Percentiles rank a stretch among this genome's conserved stretches.
phyloP scores from a whole-genome alignment of 2,888 invertebrate species.

The Luperina testacea region DNA sequence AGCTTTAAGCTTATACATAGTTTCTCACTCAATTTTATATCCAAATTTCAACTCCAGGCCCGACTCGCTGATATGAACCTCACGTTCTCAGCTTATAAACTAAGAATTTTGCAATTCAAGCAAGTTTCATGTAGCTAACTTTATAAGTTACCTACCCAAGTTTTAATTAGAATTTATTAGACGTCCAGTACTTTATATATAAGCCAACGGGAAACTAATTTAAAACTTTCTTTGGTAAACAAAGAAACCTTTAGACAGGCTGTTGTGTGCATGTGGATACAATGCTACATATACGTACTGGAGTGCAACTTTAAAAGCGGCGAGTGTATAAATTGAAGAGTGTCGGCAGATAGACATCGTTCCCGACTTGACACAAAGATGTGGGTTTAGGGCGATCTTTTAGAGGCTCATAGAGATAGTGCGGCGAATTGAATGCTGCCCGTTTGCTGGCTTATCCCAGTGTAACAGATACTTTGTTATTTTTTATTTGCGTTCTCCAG shows the following conservation, averaged over 20 bases:
- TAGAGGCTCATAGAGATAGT: slow-evolving; percentile 81
- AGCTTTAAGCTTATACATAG: slow-evolving; percentile 43
- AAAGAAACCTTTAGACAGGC: slow-evolving; percentile 18
- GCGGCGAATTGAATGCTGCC: slow-evolving; percentile 84
- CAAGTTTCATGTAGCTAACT: slow-evolving; percentile 75
- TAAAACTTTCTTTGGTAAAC: slow-evolving; percentile 54
- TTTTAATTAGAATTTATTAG: slow-evolving; percentile 78
- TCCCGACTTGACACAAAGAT: slow-evolving; percentile 73
- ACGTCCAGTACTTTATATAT: slow-evolving; percentile 56
- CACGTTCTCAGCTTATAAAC: slow-evolving; percentile 74
- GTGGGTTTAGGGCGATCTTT: slow-evolving; percentile 79
- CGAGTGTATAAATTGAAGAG: slow-evolving; percentile 65
- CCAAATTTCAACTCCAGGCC: slow-evolving; percentile 69
- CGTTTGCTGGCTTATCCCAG: slow-evolving; percentile 82
- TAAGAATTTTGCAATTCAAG: slow-evolving; percentile 80
- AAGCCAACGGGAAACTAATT: slow-evolving; percentile 62
- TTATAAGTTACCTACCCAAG: slow-evolving; percentile 74
- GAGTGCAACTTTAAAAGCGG: slow-evolving; percentile 34
- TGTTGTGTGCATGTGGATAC: slow-evolving; percentile 6
- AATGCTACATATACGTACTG: neutral
- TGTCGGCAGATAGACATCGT: slow-evolving; percentile 68
- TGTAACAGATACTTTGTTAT: slow-evolving; percentile 82
- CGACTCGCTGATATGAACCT: slow-evolving; percentile 73
- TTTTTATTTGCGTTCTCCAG: slow-evolving; percentile 74
- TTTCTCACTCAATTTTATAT: slow-evolving; percentile 66